Evolutionary conservation across 2,797 vertebrate species (phyloP).

Genomic region (Schizopygopsis malacanthus): DNA sequence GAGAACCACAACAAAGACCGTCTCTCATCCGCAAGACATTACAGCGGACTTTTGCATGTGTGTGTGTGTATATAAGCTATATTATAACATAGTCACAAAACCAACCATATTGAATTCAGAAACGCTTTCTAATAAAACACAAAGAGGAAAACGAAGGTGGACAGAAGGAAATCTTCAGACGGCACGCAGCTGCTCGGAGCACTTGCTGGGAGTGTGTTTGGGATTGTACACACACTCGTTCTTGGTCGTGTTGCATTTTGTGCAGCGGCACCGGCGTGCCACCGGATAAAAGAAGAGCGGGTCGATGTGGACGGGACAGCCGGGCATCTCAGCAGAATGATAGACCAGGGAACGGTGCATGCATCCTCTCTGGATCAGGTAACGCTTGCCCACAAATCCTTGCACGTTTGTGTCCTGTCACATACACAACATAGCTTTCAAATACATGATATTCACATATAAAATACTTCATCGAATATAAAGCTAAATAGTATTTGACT

Average conservation of each 20-base stretch:
- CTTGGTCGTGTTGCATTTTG: conserved; percentile 82
- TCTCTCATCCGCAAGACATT: background rate
- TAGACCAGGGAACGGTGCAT: conserved; percentile 84
- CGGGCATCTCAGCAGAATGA: conserved; percentile 77
- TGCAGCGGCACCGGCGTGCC: conserved; percentile 83
- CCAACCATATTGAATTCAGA: background rate
- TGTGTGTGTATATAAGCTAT: background rate
- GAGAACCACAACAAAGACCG: background rate
- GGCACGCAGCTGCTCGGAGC: conserved; percentile 30
- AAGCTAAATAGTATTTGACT: too few species aligned
- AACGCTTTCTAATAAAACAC: background rate
- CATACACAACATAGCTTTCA: too few species aligned
- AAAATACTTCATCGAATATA: background rate
- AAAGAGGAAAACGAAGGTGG: background rate
- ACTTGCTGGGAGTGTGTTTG: conserved; percentile 56
- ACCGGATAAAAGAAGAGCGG: conserved; percentile 84
- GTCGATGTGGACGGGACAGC: conserved; percentile 80
- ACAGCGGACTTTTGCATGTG: background rate
- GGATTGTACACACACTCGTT: conserved; percentile 80
- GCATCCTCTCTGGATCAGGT: too few species aligned
- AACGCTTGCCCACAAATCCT: too few species aligned
- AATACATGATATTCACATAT: too few species aligned
- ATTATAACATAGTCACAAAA: background rate
- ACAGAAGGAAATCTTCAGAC: background rate
- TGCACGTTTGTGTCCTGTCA: too few species aligned